These are phyloP conservation scores for Acleris sparsana DNA, from an alignment of 2,888 invertebrate species.

Conservation along the genomic window DNA sequence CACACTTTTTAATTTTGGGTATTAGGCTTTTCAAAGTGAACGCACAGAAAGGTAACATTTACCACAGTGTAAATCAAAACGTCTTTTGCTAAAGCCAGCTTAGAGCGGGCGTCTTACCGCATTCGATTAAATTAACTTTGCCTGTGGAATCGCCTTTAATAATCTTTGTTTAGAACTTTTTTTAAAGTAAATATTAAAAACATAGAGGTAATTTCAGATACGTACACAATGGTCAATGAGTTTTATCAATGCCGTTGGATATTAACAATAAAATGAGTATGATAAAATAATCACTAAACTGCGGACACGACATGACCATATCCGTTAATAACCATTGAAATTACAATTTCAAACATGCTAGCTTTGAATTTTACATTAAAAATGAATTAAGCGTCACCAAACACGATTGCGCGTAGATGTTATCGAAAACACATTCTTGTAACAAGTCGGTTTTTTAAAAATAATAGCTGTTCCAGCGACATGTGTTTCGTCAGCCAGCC, in stretches of 20 bases:
- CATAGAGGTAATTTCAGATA: not conserved
- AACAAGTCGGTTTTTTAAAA: slow-evolving; percentile 61
- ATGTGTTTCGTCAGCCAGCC: slow-evolving; percentile 75
- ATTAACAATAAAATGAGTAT: slow-evolving; percentile 7
- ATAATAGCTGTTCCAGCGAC: slow-evolving; percentile 69
- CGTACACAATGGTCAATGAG: not conserved
- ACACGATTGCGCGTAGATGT: slow-evolving; percentile 44
- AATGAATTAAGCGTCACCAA: slow-evolving; percentile 33
- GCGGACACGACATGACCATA: slow-evolving; percentile 10
- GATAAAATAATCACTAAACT: slow-evolving; percentile 25
- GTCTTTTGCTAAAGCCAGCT: slow-evolving; percentile 52
- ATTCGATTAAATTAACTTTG: slow-evolving; percentile 44
- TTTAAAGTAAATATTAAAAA: slow-evolving; percentile 5
- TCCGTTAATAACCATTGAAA: slow-evolving; percentile 17
- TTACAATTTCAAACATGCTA: slow-evolving; percentile 35
- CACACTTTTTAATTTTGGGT: not conserved
- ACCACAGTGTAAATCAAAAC: slow-evolving; percentile 54
- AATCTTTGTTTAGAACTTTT: slow-evolving; percentile 45
- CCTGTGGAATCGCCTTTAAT: slow-evolving; percentile 49
- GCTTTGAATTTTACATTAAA: slow-evolving; percentile 40
- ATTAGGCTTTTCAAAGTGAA: slow-evolving; percentile 27
- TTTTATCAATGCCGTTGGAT: slow-evolving; percentile 1
- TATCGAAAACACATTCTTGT: slow-evolving; percentile 59
- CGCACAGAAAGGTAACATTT: slow-evolving; percentile 46
- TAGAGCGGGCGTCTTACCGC: slow-evolving; percentile 34